Conservation (phyloP, 2,797 vertebrate species). For the Melanotaenia boesemani region DNA sequence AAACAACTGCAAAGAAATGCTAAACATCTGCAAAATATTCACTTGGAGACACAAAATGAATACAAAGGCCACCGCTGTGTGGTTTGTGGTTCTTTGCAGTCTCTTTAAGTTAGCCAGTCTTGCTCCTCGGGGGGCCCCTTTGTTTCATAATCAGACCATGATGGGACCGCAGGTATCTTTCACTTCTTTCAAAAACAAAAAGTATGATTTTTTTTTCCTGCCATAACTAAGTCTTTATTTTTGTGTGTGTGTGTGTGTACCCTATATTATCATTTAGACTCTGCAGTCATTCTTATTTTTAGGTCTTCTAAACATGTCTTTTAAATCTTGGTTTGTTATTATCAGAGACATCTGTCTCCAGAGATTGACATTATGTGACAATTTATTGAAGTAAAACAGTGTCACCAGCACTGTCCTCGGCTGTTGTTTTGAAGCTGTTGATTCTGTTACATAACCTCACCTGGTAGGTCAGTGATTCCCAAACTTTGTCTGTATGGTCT, state of each 20-base stretch:
- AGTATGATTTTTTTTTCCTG: not conserved
- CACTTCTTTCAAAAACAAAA: conserved; percentile 2
- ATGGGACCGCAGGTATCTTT: conserved; percentile 13
- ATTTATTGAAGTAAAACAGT: not conserved
- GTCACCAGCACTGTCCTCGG: too few relatives aligned
- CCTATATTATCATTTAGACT: not conserved
- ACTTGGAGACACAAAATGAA: not conserved
- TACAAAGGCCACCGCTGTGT: conserved; percentile 11
- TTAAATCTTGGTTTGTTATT: not conserved
- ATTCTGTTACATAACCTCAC: not conserved
- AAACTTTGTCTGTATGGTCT: too few relatives aligned
- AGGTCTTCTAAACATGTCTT: not conserved
- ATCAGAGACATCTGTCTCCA: not conserved
- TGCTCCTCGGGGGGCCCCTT: conserved; percentile 4
- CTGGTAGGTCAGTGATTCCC: too few relatives aligned
- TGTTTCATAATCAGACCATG: conserved; percentile 25
- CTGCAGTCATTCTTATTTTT: not conserved
- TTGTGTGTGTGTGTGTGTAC: not conserved
- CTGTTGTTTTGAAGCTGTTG: not conserved
- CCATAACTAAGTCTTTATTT: not conserved
- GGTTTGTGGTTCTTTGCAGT: conserved; percentile 14
- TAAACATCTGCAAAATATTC: conserved; percentile 11
- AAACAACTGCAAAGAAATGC: conserved; percentile 7
- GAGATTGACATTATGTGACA: not conserved
- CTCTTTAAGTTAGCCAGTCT: conserved; percentile 9